Base-by-base conservation (phyloP, 1,140 invertebrate species). In the Panulirus ornatus region DNA sequence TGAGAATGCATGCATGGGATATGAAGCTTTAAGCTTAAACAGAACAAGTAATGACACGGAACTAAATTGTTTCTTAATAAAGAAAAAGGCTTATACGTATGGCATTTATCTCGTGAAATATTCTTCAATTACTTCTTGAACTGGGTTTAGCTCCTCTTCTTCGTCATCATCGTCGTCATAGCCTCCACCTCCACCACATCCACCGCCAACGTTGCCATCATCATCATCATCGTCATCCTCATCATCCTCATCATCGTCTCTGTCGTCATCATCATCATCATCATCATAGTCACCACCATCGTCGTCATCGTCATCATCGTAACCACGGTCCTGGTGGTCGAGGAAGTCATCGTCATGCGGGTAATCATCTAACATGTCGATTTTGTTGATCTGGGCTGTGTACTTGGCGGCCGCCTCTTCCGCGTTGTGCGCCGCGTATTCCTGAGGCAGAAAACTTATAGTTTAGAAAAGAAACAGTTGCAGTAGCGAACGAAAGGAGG, bases 351-450 rank as follows among this genome's bases (percentile, higher is more conserved):
- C 82, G 44, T 85, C 83, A 14, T 85, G 42, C 11, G 66, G 70
- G 83, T 85, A 73, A 34, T 85, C 83, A 14, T 85, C 83, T 5
- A 85, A 16, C 83, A 85, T 73, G 70, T 75, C 83, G n/a, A 73
- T 85, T 30, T 85, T 47, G 70, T 85, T 85, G 14, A 85, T 9
- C 30, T 42, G 66, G 22, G 63, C 83, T 11, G 83, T 34, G 70
- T 85, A 85, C 70, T 73, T 73, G 42, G 66, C 66, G 22, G 44
- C 75, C 40, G 36, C 42, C 6, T 85, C 44, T 2, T 85, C 83
- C 22, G 42, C 42, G n/a, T 85, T 16, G 66, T 73, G 40, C 9
- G 40, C 38, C 3, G 66, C 30, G 70, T 51, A 75, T 34, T 75
- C 40, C 83, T 85, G 70, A 0, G 75, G n/a, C n/a, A n/a, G n/a